Evolutionary conservation across 2,888 invertebrate genomes (phyloP).

Genomic region (Hirtodrosophila confusa): DNA sequence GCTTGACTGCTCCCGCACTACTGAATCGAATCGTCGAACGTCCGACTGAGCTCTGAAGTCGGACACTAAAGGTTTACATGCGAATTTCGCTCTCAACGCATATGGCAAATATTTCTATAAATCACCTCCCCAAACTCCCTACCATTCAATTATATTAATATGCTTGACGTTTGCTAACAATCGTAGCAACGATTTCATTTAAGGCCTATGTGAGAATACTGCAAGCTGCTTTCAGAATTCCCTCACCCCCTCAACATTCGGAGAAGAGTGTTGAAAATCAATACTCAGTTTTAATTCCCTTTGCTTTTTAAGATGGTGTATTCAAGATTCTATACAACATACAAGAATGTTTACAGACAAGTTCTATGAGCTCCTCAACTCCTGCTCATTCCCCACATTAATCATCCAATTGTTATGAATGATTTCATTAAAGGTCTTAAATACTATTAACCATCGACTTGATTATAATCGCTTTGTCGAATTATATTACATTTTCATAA

Average conservation of each 20-base stretch:
- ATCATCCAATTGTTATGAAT: too few species aligned
- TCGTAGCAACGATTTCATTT: conserved; percentile 35
- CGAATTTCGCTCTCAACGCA: conserved; percentile 64
- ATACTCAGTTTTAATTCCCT: conserved; percentile 8
- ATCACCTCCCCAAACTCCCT: conserved; percentile 5
- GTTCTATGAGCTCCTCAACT: too few species aligned
- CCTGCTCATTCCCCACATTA: too few species aligned
- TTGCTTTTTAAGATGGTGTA: neutral
- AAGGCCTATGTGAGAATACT: conserved; percentile 37
- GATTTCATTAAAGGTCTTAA: too few species aligned
- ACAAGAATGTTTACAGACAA: too few species aligned
- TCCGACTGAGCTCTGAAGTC: conserved; percentile 41
- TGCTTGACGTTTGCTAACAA: conserved; percentile 40
- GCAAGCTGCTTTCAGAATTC: conserved; percentile 36
- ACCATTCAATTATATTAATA: conserved; percentile 51
- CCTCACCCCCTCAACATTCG: conserved; percentile 8
- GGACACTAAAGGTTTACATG: conserved; percentile 60
- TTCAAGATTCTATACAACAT: neutral
- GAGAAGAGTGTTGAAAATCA: conserved; percentile 14
- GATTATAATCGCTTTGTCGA: too few species aligned
- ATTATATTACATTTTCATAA: too few species aligned
- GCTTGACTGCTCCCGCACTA: conserved; percentile 43
- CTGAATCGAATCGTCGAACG: conserved; percentile 40
- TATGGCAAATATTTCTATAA: conserved; percentile 49
- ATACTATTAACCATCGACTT: too few species aligned